Percentiles rank a stretch among this genome's conserved stretches.
Conservation (phyloP, 2,888 invertebrate species). For the Brachyptera risi region DNA sequence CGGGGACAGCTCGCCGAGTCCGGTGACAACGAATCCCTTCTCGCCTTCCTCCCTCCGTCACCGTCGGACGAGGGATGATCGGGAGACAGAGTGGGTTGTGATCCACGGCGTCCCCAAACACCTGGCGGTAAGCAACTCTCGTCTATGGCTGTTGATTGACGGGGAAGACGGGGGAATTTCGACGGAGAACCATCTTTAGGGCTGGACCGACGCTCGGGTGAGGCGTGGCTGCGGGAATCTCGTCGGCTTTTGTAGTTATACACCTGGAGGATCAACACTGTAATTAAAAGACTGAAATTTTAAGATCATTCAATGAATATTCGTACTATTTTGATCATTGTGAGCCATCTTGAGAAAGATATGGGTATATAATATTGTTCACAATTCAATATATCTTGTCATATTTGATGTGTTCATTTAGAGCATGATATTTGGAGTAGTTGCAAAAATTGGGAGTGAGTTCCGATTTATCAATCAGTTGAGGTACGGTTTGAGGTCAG, state of each 20-base stretch:
- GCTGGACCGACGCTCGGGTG: constrained; percentile 41
- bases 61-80: constrained; percentile 57
- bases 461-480: too few relatives aligned
- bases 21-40: constrained; percentile 84
- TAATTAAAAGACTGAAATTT: too few relatives aligned
- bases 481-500: too few relatives aligned
- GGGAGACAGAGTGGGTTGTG: constrained; percentile 78
- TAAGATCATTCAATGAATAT: too few relatives aligned
- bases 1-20: constrained; percentile 68
- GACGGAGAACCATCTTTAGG: constrained; percentile 37
- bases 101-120: constrained; percentile 64
- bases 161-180: constrained; percentile 65
- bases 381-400: too few relatives aligned
- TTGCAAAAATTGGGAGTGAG: too few relatives aligned
- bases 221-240: constrained; percentile 41
- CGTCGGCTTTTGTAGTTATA: constrained; percentile 41
- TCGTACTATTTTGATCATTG: too few relatives aligned
- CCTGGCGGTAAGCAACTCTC: constrained; percentile 73
- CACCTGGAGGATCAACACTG: too few relatives aligned
- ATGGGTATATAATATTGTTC: too few relatives aligned
- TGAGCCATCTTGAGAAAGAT: too few relatives aligned
- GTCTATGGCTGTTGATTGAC: constrained; percentile 87
- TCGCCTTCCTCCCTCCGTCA: constrained; percentile 52
- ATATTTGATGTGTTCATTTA: too few relatives aligned
- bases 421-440: too few relatives aligned